A percentile compares a stretch with the other conserved stretches of the same genome.
phyloP scores from a whole-genome alignment of 2,797 vertebrate species.

The Gorsachius magnificus region DNA sequence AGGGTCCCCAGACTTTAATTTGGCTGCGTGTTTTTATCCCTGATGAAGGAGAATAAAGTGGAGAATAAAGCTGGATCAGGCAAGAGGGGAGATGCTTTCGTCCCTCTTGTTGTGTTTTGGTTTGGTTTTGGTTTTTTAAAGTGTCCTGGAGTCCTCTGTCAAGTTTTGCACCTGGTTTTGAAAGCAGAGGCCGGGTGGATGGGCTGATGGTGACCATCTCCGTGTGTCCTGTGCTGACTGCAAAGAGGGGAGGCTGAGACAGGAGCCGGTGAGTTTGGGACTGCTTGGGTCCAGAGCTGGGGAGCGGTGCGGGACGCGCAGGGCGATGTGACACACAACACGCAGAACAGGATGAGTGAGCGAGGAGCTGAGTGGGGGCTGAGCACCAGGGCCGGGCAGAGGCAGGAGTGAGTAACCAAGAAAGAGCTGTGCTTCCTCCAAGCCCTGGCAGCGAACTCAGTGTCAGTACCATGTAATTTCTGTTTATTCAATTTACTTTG shows the following conservation, averaged over 20 bases:
- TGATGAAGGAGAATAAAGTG: not conserved
- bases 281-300: not conserved
- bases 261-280: rapidly evolving
- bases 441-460: rapidly evolving
- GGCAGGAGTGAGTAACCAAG: not conserved
- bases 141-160: not conserved
- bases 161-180: not conserved
- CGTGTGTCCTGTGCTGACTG: not conserved
- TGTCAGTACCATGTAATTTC: rapidly evolving
- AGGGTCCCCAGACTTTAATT: rapidly evolving
- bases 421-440: not conserved
- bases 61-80: not conserved
- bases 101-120: too few species aligned
- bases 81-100: not conserved
- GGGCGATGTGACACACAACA: not conserved
- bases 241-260: not conserved
- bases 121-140: too few species aligned
- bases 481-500: not conserved
- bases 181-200: too few species aligned
- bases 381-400: not conserved
- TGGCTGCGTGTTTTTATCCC: not conserved
- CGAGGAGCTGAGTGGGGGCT: not conserved
- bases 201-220: rapidly evolving
- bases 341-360: not conserved
- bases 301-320: not conserved